A percentile compares a stretch with the other conserved stretches of the same genome.
These are phyloP conservation scores for Tachuris rubrigastra DNA, from an alignment of 2,113 vertebrate genomes.

Conservation along the genomic window DNA sequence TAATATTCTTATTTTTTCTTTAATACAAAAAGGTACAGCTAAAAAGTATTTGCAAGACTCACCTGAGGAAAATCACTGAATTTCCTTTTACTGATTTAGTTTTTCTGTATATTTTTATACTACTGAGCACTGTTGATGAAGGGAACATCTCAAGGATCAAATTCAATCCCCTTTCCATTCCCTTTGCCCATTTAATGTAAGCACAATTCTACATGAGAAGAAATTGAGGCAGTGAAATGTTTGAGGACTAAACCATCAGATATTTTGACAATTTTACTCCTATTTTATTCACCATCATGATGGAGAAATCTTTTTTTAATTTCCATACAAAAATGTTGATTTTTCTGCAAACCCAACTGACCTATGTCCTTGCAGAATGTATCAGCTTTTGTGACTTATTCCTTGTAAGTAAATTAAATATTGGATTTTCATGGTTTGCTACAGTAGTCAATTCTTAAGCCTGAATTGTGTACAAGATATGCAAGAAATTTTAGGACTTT, in stretches of 20 bases:
- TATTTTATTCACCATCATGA: not conserved
- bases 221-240: not conserved
- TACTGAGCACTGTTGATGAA: not conserved
- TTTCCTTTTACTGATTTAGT: not conserved
- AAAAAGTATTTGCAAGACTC: not conserved
- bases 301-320: not conserved
- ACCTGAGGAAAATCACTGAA: not conserved
- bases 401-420: slow-evolving; percentile 42
- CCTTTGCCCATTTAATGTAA: not conserved
- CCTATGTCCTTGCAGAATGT: not conserved
- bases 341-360: not conserved
- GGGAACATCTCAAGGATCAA: not conserved
- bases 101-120: not conserved
- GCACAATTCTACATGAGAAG: not conserved
- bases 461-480: not conserved
- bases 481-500: not conserved
- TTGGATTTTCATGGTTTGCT: slow-evolving; percentile 13
- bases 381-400: not conserved
- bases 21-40: not conserved
- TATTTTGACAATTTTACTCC: not conserved
- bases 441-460: not conserved
- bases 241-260: not conserved
- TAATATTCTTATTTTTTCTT: not conserved
- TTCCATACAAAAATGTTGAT: not conserved
- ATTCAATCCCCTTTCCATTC: not conserved